Conservation (phyloP, 2,888 invertebrate genomes). For the Ornithoptera priamus region DNA sequence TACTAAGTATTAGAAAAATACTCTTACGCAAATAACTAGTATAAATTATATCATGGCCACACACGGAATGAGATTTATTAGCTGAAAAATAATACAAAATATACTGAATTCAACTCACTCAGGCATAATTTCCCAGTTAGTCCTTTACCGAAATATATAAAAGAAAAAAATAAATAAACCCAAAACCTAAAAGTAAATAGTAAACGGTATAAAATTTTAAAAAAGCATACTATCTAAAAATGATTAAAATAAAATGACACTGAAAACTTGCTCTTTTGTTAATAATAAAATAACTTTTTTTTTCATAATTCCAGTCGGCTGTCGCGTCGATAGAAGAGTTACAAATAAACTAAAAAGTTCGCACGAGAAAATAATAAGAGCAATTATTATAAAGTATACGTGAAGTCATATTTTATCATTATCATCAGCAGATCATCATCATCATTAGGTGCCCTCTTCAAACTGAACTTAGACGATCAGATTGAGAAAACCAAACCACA, state of each 20-base stretch:
- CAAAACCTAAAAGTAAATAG: conserved; percentile 59
- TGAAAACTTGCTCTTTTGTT: conserved; percentile 40
- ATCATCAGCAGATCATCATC: too few relatives aligned
- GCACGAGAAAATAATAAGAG: not conserved
- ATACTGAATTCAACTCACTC: conserved; percentile 53
- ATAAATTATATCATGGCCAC: too few relatives aligned
- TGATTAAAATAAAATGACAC: conserved; percentile 58
- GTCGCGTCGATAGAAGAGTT: conserved; percentile 18
- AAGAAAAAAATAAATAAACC: conserved; percentile 53
- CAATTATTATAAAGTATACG: too few relatives aligned
- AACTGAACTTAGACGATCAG: too few relatives aligned
- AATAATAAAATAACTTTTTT: conserved; percentile 34
- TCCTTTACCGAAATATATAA: conserved; percentile 18
- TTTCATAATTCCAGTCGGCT: conserved; percentile 33
- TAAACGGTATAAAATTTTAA: conserved; percentile 69
- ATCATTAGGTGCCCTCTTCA: too few relatives aligned
- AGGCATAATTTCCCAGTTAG: conserved; percentile 64
- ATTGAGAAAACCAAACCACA: too few relatives aligned
- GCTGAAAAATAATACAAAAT: not conserved
- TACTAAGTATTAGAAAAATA: too few relatives aligned
- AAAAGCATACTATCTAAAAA: conserved; percentile 67
- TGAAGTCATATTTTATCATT: too few relatives aligned
- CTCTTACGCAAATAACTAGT: too few relatives aligned
- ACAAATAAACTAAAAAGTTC: conserved; percentile 1
- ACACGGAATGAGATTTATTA: too few relatives aligned